Evolutionary conservation across 2,113 vertebrate genomes (phyloP), one percentile per base, ranked within the genome.

Genomic region (Lathamus discolor): DNA sequence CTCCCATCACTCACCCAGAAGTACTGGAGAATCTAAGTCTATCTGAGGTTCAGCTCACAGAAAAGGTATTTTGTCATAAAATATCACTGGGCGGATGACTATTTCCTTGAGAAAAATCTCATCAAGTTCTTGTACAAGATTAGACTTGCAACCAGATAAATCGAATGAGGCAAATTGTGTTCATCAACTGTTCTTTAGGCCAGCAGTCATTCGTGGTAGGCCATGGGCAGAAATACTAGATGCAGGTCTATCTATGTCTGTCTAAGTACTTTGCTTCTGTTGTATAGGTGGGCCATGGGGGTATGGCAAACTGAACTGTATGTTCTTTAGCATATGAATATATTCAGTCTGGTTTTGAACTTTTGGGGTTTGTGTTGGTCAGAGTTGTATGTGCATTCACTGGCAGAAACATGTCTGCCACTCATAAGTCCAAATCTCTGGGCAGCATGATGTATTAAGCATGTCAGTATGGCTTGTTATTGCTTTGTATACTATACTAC

Each of bases 41-140:
- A 0, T 76, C 96, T 49, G 98, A 98, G 15, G 86, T 97, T 85
- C 97, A 98, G 11, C 95, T 98, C 52, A 94, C 88, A 54, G 98
- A 98, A 92, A 96, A 98, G 98, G 98, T 98, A 63, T 63, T 54
- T 86, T 78, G 5, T 31, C 27, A 77, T 18, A 52, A 93, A 48
- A 17, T 67, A 31, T 35, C 3, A 6, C 16, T 49, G 10, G 69
- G 29, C 66, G 64, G 76, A 69, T 22, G 0, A 33, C 6, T 1
- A 0, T 80, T 83, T 57, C 28, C 13, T 54, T 73, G 39, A 44
- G 43, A 3, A 62, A 62, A 78, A 63, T 4, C 2, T 5, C 8
- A 5, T 0, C 0, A 39, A 57, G 11, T 63, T 90, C 4, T 63
- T 81, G 11, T 90, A n/a, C 8, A 25, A 64, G 11, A 31, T 76